Percentiles rank a stretch among this genome's conserved stretches.
Conservation (phyloP, 2,797 vertebrate genomes). For the Amblyraja radiata region DNA sequence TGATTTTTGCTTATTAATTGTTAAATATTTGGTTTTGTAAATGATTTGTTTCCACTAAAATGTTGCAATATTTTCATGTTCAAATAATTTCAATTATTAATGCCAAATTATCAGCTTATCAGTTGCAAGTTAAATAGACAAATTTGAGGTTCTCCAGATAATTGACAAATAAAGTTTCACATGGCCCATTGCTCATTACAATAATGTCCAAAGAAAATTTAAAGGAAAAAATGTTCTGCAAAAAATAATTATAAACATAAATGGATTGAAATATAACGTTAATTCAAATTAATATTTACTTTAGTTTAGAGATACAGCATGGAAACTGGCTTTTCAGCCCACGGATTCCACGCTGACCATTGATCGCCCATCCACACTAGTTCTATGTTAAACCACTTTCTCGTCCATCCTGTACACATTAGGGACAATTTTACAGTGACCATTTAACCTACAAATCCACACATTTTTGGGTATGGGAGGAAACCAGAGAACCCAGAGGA, state of each 20-base stretch:
- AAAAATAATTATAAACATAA: not conserved
- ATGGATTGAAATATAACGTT: not conserved
- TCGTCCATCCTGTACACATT: too few relatives aligned
- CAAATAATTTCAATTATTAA: not conserved
- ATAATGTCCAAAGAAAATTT: not conserved
- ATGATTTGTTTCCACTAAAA: not conserved
- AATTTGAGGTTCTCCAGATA: not conserved
- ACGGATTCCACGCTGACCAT: too few relatives aligned
- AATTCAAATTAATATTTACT: not conserved
- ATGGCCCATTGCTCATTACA: not conserved
- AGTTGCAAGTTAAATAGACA: not conserved
- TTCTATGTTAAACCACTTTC: too few relatives aligned
- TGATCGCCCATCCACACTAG: too few relatives aligned
- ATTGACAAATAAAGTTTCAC: not conserved
- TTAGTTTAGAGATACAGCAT: too few relatives aligned
- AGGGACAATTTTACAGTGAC: too few relatives aligned
- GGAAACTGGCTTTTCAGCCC: too few relatives aligned
- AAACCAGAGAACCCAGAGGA: too few relatives aligned
- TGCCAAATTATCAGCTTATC: not conserved
- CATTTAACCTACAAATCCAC: too few relatives aligned
- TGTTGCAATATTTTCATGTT: not conserved
- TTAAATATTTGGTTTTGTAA: not conserved
- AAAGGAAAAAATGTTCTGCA: not conserved
- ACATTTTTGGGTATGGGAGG: too few relatives aligned
- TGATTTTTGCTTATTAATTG: not conserved